Conservation (phyloP, 2,113 vertebrate species). For the Pheucticus melanocephalus region DNA sequence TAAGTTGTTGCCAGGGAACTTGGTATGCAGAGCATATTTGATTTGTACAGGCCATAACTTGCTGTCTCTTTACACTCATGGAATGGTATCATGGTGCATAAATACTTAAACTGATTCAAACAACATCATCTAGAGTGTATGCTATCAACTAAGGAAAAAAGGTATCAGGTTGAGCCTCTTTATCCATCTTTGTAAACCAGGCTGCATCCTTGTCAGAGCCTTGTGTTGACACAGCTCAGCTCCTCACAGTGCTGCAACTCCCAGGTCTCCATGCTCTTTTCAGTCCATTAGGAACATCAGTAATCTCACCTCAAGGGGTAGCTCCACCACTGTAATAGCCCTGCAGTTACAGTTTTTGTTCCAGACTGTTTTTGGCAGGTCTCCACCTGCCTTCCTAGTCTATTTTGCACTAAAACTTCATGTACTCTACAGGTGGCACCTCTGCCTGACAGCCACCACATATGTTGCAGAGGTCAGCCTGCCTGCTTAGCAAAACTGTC, state of each 20-base stretch:
- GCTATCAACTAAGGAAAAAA: not conserved
- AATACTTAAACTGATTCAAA: not conserved
- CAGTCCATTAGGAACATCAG: not conserved
- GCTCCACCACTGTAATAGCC: not conserved
- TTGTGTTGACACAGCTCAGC: not conserved
- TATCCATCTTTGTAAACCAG: not conserved
- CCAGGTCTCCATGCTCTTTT: not conserved
- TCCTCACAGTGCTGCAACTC: fast-evolving
- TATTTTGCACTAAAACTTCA: not conserved
- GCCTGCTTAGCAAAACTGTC: not conserved
- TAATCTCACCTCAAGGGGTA: not conserved
- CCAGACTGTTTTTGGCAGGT: not conserved
- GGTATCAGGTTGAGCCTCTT: not conserved
- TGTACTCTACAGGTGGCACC: not conserved
- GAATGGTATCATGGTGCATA: not conserved
- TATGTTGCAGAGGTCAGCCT: not conserved
- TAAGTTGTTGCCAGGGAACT: not conserved
- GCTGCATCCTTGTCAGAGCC: not conserved
- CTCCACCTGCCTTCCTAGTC: not conserved
- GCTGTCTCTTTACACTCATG: not conserved
- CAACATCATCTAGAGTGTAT: not conserved
- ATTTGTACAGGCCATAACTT: not conserved
- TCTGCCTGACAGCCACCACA: not conserved
- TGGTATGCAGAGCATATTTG: not conserved
- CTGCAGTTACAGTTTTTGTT: not conserved